Conservation (phyloP, 2,888 invertebrate genomes). For the Pinctada fucata region DNA sequence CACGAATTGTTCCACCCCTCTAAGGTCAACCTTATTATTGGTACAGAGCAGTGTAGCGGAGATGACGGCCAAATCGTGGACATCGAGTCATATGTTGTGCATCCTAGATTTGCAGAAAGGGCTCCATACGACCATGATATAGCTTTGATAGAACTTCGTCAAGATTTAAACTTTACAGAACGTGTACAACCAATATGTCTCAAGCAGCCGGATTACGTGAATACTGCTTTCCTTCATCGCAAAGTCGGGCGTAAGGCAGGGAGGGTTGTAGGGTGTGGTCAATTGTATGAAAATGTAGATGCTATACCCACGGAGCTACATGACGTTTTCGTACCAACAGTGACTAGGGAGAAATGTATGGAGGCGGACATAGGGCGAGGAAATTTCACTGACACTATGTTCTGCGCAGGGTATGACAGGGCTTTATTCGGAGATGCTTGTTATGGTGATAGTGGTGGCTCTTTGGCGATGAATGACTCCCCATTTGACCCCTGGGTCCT, state of each 20-base stretch:
- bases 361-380: constrained; percentile 45
- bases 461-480: constrained; percentile 45
- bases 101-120: constrained; percentile 31
- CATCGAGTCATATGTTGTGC: constrained; percentile 28
- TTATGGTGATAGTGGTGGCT: constrained; percentile 60
- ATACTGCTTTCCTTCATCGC: constrained; percentile 29
- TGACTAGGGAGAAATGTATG: constrained; percentile 48
- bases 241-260: constrained; percentile 36
- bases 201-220: constrained; percentile 20
- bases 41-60: constrained; percentile 41
- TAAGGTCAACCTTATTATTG: constrained; percentile 34
- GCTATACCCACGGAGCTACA: constrained; percentile 28
- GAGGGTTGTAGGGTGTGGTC: constrained; percentile 38
- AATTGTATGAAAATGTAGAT: constrained; percentile 25
- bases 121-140: constrained; percentile 42
- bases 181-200: constrained; percentile 34
- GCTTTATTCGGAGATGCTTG: constrained; percentile 60
- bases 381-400: constrained; percentile 57
- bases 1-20: constrained; percentile 18
- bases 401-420: constrained; percentile 59
- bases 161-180: constrained; percentile 19
- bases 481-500: constrained; percentile 49
- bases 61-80: constrained; percentile 18
- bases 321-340: constrained; percentile 49
- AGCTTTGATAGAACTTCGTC: constrained; percentile 40